phyloP scores from a whole-genome alignment of 2,888 invertebrate species.

The Phania funesta region DNA sequence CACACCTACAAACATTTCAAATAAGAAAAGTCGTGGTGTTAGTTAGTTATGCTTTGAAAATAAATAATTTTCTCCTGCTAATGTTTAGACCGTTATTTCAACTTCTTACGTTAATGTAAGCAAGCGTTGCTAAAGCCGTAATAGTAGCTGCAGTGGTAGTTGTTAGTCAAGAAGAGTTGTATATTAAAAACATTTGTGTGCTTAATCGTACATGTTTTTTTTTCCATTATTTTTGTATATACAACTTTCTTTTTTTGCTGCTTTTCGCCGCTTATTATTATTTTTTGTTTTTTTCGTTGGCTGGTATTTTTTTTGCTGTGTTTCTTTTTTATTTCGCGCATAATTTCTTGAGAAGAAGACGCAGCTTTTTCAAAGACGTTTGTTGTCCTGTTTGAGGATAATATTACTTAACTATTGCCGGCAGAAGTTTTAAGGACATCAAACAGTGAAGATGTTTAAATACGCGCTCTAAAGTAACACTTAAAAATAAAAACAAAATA shows the following conservation, averaged over 20 bases:
- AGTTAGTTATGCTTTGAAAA: conserved; percentile 42
- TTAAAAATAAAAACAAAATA: conserved; percentile 7
- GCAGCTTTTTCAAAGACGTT: conserved; percentile 62
- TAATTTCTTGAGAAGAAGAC: conserved; percentile 72
- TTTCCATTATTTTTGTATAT: conserved; percentile 19
- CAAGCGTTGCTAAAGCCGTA: conserved; percentile 29
- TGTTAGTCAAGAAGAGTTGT: conserved; percentile 4
- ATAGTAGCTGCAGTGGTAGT: conserved; percentile 1
- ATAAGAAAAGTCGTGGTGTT: conserved; percentile 13
- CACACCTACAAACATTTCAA: not conserved
- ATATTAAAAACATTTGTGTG: not conserved
- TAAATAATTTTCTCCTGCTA: conserved; percentile 56
- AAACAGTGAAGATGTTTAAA: conserved; percentile 77
- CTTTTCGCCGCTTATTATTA: conserved; percentile 36
- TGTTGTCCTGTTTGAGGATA: conserved; percentile 77
- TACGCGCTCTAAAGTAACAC: conserved; percentile 40
- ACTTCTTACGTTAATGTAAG: conserved; percentile 50
- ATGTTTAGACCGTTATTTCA: conserved; percentile 57
- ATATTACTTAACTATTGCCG: conserved; percentile 69
- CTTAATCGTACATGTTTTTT: conserved; percentile 19
- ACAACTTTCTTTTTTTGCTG: conserved; percentile 11
- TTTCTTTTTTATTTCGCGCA: conserved; percentile 70
- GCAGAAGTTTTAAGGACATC: conserved; percentile 79
- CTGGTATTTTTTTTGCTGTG: no score
- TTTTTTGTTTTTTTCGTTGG: conserved; percentile 40